A percentile compares a stretch with the other conserved stretches of the same genome.
phyloP scores from a whole-genome alignment of 2,113 vertebrate genomes.

The Vanacampus margaritifer region DNA sequence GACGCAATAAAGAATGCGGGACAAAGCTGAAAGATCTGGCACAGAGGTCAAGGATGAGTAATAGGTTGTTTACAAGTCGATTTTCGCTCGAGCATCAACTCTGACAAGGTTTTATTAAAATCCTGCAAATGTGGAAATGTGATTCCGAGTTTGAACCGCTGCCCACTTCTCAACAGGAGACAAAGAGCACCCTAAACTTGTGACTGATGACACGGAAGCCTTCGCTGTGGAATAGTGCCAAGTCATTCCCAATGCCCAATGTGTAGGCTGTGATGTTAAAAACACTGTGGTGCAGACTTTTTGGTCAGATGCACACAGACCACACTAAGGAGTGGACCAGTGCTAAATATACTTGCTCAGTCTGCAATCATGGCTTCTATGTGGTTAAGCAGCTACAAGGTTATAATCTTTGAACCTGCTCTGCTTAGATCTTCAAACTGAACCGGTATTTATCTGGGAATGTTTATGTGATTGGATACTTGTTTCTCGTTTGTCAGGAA shows the following conservation, averaged over 20 bases:
- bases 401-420: conserved; percentile 56
- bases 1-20: conserved; percentile 24
- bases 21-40: conserved; percentile 8
- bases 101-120: conserved; percentile 27
- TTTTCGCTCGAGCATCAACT: conserved; percentile 23
- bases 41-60: conserved; percentile 10
- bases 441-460: conserved; percentile 21
- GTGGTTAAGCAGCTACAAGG: conserved; percentile 56
- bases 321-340: conserved; percentile 57
- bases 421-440: conserved; percentile 33
- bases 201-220: conserved; percentile 21
- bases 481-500: not conserved
- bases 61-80: conserved; percentile 24
- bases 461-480: conserved; percentile 47
- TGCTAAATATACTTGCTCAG: conserved; percentile 68
- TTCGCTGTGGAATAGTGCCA: conserved; percentile 12
- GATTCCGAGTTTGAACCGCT: conserved; percentile 9
- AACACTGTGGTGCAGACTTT: conserved; percentile 35
- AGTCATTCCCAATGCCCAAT: conserved; percentile 19
- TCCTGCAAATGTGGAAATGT: conserved; percentile 17
- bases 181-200: conserved; percentile 26
- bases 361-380: conserved; percentile 71
- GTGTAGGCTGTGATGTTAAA: conserved; percentile 24
- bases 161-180: conserved; percentile 31
- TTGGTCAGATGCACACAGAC: conserved; percentile 36